Evolutionary conservation across 2,888 invertebrate genomes (phyloP), one percentile per base, ranked within the genome.

Genomic region (Pammene fasciana): DNA sequence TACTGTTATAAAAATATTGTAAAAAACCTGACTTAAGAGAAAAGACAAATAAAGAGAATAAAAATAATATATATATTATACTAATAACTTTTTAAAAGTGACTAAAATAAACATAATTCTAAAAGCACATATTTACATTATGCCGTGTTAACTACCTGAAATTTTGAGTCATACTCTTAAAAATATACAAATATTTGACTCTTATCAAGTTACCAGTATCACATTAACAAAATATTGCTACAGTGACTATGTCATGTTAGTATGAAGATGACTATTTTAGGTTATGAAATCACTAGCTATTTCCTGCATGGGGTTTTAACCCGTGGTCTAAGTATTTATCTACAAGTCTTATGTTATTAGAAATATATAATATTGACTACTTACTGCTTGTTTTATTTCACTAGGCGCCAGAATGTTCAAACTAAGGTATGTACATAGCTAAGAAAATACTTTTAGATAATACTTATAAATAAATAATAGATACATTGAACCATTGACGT

Each of bases 401-500:
- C 5, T 41, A 62, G 52, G 62, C 62, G 62, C 62, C 62, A 62
- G 36, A 61, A 10, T 7, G 50, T 62, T 62, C 62, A 62, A n/a
- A 62, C 62, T 52, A 26, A 26, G 26, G 26, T 41, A 9, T 11
- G 26, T 57, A 2, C 5, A 13, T 54, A 26, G n/a, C n/a, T n/a
- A 54, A 34, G 34, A 34, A 6, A 26, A 34, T 34, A 54, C n/a
- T 13, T n/a, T 9, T 8, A n/a, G 34, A 34, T n/a, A 34, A 54
- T 54, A 34, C 54, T 54, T 34, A 54, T 9, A 50, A 11, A 48
- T 10, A 16, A 4, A 7, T 48, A 26, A 26, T n/a, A 26, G 4
- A 26, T 3, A 26, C 26, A 26, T 26, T 26, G 1, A 26, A 26
- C 26, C 26, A 26, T 26, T 26, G 2, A 26, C 26, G 26, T 26